These are phyloP conservation scores for Sylvia atricapilla DNA, from an alignment of 2,113 vertebrate species.

Conservation along the genomic window DNA sequence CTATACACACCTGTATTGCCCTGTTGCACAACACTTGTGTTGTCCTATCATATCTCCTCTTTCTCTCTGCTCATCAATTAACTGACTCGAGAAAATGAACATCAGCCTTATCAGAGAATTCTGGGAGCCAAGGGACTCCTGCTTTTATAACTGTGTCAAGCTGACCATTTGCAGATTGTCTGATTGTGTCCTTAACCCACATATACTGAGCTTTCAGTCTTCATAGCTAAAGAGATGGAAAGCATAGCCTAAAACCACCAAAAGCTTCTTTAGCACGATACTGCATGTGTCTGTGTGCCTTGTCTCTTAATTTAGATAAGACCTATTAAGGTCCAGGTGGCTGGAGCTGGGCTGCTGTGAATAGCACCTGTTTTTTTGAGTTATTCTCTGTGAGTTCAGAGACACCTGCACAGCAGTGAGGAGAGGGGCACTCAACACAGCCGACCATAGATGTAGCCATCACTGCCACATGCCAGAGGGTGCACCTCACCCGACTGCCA, in stretches of 20 bases:
- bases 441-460: accelerated
- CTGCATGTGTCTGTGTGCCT: not conserved
- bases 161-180: not conserved
- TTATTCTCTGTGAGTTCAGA: not conserved
- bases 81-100: not conserved
- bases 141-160: not conserved
- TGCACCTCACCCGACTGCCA: accelerated
- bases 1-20: not conserved
- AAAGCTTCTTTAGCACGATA: not conserved
- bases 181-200: not conserved
- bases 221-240: not conserved
- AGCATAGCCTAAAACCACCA: not conserved
- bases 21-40: not conserved
- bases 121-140: not conserved
- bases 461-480: not conserved
- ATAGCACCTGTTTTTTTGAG: not conserved
- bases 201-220: not conserved
- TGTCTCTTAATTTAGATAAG: not conserved
- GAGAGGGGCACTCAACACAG: not conserved
- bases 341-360: not conserved
- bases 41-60: not conserved
- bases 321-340: not conserved
- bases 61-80: not conserved
- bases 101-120: not conserved
- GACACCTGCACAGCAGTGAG: not conserved